phyloP scores from a whole-genome alignment of 2,113 vertebrate genomes.

The Lontra canadensis region DNA sequence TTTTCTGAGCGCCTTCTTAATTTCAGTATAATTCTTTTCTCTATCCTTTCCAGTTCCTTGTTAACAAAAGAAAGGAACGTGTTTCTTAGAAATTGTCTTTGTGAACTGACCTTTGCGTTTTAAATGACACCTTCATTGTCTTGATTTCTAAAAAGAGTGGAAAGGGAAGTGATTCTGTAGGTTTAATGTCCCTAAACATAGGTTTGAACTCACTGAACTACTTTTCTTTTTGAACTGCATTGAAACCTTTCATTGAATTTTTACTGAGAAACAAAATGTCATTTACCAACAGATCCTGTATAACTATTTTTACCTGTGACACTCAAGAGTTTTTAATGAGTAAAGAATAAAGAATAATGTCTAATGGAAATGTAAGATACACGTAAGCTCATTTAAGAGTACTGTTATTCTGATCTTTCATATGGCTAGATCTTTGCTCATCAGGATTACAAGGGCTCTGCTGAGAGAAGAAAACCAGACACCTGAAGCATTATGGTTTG shows the following conservation, averaged over 20 bases:
- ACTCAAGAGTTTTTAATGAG: not conserved
- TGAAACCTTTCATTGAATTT: not conserved
- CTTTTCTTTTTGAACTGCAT: not conserved
- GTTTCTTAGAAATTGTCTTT: constrained; percentile 38
- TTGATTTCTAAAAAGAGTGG: constrained; percentile 50
- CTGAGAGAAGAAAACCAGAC: not conserved
- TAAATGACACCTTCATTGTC: not conserved
- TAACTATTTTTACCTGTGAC: not conserved
- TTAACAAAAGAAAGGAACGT: constrained; percentile 53
- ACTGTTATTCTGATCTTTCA: not conserved
- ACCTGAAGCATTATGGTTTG: not conserved
- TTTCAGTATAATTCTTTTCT: constrained; percentile 65
- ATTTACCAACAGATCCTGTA: not conserved
- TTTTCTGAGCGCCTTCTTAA: constrained; percentile 33
- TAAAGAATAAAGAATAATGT: not conserved
- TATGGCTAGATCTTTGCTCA: not conserved
- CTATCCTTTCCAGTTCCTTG: constrained; percentile 51
- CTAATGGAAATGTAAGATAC: not conserved
- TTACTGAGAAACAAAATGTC: not conserved
- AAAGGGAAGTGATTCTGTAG: not conserved
- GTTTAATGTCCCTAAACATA: constrained; percentile 2
- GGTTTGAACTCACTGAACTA: not conserved
- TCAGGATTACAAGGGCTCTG: not conserved
- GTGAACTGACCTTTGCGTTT: constrained; percentile 16
- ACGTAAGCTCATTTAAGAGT: not conserved